These are phyloP conservation scores for Aculops lycopersici DNA, from an alignment of 1,140 invertebrate species.

Conservation along the genomic window DNA sequence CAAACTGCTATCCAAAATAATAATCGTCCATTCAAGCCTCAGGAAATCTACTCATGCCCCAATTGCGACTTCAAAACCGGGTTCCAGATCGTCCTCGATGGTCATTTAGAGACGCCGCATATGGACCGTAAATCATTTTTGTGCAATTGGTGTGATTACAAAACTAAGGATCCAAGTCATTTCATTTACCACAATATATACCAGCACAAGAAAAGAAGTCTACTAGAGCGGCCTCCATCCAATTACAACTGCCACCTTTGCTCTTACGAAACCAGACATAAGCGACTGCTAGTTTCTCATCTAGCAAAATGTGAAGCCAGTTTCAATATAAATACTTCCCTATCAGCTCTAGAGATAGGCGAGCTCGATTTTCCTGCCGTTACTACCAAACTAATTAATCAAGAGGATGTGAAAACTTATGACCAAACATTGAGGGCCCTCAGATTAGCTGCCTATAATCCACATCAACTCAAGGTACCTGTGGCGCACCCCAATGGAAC, in stretches of 20 bases:
- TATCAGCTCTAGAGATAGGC: slow-evolving; percentile 51
- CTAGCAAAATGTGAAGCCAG: slow-evolving; percentile 57
- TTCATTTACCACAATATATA: slow-evolving; percentile 69
- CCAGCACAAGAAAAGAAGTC: slow-evolving; percentile 43
- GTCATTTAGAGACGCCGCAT: slow-evolving; percentile 67
- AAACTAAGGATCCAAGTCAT: slow-evolving; percentile 46
- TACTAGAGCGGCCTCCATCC: slow-evolving; percentile 43
- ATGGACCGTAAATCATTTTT: slow-evolving; percentile 31
- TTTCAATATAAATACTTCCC: slow-evolving; percentile 49
- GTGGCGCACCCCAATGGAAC: no score
- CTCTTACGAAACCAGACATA: slow-evolving; percentile 71
- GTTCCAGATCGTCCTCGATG: slow-evolving; percentile 44
- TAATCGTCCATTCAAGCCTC: no score
- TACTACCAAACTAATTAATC: slow-evolving; percentile 26
- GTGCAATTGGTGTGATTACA: slow-evolving; percentile 53
- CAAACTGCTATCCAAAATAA: no score
- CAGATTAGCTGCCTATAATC: slow-evolving; percentile 5
- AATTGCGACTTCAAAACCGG: slow-evolving; percentile 74
- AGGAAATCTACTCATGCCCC: no score
- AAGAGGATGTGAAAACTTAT: slow-evolving; percentile 13
- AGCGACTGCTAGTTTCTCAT: slow-evolving; percentile 62
- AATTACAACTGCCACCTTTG: slow-evolving; percentile 74
- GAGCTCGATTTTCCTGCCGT: slow-evolving; percentile 45
- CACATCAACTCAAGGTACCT: not conserved
- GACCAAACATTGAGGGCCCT: slow-evolving; percentile 10